Evolutionary conservation across 2,797 vertebrate genomes (phyloP).

Genomic region (Channallabes apus): DNA sequence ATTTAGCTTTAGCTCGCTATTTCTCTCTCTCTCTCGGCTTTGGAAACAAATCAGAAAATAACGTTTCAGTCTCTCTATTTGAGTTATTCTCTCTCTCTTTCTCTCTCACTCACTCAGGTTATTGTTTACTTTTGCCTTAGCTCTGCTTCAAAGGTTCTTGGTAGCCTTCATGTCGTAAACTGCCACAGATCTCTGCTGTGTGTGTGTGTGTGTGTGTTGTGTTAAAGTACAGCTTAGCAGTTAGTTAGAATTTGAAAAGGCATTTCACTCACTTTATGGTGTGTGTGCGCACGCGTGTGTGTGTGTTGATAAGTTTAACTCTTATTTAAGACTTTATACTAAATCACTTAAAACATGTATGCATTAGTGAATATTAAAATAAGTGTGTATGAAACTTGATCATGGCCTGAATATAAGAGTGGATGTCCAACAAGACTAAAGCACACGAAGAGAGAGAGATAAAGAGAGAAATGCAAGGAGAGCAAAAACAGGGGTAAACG

Average conservation of each 20-base stretch:
- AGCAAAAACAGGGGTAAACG: background rate
- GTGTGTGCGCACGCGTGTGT: background rate
- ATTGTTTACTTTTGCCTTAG: background rate
- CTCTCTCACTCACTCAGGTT: background rate
- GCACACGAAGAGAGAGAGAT: background rate
- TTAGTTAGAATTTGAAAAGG: background rate
- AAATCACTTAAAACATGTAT: background rate
- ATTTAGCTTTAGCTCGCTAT: background rate
- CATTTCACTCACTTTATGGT: background rate
- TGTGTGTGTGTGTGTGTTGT: conserved; percentile 1
- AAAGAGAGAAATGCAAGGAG: background rate
- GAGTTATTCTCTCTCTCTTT: background rate
- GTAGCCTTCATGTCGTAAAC: background rate
- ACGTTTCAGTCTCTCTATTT: background rate
- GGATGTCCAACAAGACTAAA: background rate
- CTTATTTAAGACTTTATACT: background rate
- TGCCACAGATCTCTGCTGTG: background rate
- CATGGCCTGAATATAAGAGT: background rate
- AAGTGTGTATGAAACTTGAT: background rate
- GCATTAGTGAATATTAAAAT: background rate
- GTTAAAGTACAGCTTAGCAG: background rate
- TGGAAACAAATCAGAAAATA: too few relatives aligned
- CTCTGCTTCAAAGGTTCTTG: conserved; percentile 15
- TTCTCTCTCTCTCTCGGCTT: background rate
- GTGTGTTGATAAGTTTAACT: background rate